Evolutionary conservation across 2,888 invertebrate species (phyloP), one percentile per base, ranked within the genome.

Genomic region (Synergus gifuensis): DNA sequence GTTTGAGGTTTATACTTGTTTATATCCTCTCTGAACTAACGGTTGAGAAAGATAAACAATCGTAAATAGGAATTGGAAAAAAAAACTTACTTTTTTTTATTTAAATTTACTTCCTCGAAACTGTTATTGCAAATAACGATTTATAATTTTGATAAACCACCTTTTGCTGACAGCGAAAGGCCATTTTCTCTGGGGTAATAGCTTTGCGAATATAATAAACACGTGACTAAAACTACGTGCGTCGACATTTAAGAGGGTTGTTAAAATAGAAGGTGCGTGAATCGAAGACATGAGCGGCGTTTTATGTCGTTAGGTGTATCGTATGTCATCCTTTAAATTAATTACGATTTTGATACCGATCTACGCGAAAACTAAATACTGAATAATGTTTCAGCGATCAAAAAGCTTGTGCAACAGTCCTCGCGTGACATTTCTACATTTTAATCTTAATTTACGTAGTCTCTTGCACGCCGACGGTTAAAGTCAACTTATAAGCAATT

Each of bases 391-490:
- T 11, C 11, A n/a, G 18, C 36, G n/a, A 73, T 73, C 12, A 5
- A 58, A 73, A 58, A 40, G 40, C 12, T 12, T 73, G n/a, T 40
- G 73, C 54, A 58, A 18, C 40, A 73, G 54, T 16, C n/a, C 40
- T 73, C 36, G 73, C 73, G 73, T 54, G 54, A 73, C 54, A 8
- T 73, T 28, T 69, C 28, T 69, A 69, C 28, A 69, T 18, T 69
- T 49, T 54, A 73, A 73, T 73, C 36, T 49, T 73, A 73, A 73
- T 73, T 73, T 73, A 36, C 49, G 49, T 73, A 36, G 73, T 73
- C 73, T 54, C 73, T 73, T 46, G 49, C 49, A 22, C 4, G 22
- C 12, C 4, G 60, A 12, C 22, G n/a, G n/a, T n/a, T n/a, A 28
- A 69, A 69, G 28, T 36, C 69, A 69, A 69, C 28, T 36, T 69